A percentile compares a stretch with the other conserved stretches of the same genome.
phyloP scores from a whole-genome alignment of 2,888 invertebrate species.

The Carabus problematicus region DNA sequence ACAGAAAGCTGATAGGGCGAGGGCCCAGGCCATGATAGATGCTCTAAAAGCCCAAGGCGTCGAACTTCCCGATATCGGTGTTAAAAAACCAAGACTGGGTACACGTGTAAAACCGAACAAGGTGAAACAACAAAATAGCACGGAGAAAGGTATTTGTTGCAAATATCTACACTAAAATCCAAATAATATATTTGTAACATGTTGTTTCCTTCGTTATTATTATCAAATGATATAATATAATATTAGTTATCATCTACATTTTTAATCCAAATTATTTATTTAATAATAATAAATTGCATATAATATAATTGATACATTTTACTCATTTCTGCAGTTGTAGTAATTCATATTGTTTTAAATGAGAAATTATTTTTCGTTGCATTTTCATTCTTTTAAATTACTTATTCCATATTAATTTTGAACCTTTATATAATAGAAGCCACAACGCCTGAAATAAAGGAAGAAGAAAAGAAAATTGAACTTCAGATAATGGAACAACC shows the following conservation, averaged over 20 bases:
- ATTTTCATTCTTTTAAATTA: no score
- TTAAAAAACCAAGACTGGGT: slow-evolving; percentile 69
- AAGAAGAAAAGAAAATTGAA: slow-evolving; percentile 46
- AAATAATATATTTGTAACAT: slow-evolving; percentile 45
- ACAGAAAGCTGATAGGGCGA: slow-evolving; percentile 88
- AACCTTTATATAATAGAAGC: slow-evolving; percentile 42
- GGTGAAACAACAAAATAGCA: slow-evolving; percentile 70
- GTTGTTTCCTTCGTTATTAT: no score
- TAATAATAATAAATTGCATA: no score
- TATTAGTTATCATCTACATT: background rate
- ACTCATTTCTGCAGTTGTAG: no score
- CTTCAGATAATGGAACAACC: slow-evolving; percentile 52
- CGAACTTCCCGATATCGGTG: slow-evolving; percentile 77
- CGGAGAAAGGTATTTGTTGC: slow-evolving; percentile 59
- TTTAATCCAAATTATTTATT: no score
- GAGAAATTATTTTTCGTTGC: no score
- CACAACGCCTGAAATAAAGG: slow-evolving; percentile 41
- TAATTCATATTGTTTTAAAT: no score
- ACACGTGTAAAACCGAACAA: slow-evolving; percentile 78
- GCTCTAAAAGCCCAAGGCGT: slow-evolving; percentile 88
- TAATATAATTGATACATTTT: no score
- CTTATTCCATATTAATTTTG: background rate
- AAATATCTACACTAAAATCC: slow-evolving; percentile 48
- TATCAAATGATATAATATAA: slow-evolving; percentile 17
- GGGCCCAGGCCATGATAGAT: slow-evolving; percentile 89